phyloP scores from a whole-genome alignment of 2,797 vertebrate species.

The Gallinago stenura region DNA sequence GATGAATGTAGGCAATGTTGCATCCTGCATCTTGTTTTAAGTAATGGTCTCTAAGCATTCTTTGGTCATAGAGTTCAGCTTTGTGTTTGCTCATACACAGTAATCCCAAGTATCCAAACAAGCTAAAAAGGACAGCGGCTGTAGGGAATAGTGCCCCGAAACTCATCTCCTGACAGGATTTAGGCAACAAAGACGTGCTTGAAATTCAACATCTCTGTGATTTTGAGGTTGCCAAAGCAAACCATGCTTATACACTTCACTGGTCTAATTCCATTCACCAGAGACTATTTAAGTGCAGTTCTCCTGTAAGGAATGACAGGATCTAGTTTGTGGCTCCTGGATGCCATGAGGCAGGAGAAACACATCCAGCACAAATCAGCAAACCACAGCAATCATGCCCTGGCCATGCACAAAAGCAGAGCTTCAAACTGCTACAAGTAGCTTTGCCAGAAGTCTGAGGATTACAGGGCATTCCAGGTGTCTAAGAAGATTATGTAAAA shows the following conservation, averaged over 20 bases:
- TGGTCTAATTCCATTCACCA: neutral
- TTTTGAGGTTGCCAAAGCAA: neutral
- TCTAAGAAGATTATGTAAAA: neutral
- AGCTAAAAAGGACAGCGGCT: neutral
- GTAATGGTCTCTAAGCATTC: neutral
- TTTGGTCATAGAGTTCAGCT: neutral
- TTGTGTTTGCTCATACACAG: neutral
- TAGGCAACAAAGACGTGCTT: neutral
- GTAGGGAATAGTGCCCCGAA: neutral
- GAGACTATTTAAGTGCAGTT: neutral
- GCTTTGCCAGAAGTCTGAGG: neutral
- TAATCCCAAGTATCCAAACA: neutral
- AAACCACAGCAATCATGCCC: fast-evolving
- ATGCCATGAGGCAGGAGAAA: neutral
- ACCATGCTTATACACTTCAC: neutral
- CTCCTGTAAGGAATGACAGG: neutral
- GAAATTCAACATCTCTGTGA: neutral
- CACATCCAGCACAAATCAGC: neutral
- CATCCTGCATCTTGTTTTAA: neutral
- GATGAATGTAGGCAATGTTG: neutral
- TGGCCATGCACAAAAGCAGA: neutral
- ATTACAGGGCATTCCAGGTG: neutral
- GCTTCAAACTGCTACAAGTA: neutral
- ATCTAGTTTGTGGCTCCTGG: neutral
- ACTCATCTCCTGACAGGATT: neutral